Evolutionary conservation across 2,797 vertebrate genomes (phyloP).

Genomic region (Gorsachius magnificus): DNA sequence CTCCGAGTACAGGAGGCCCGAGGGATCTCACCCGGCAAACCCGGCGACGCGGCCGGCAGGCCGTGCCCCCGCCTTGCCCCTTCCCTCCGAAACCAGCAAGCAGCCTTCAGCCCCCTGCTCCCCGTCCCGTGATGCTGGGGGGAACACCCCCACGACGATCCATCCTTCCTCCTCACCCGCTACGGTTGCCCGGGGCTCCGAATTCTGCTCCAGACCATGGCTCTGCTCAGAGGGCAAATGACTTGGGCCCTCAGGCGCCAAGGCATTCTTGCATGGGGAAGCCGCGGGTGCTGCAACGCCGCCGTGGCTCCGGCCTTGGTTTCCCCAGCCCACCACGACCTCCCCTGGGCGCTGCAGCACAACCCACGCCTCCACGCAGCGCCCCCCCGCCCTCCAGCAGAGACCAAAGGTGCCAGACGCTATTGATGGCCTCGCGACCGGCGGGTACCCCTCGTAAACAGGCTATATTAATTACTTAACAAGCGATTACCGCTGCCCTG

Average conservation of each 20-base stretch:
- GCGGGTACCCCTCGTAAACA: background rate
- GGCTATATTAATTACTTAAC: background rate
- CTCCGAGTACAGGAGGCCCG: background rate
- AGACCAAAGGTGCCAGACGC: rapidly evolving
- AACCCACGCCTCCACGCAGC: rapidly evolving
- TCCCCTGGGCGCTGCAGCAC: background rate
- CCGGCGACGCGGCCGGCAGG: background rate
- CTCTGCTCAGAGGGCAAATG: background rate
- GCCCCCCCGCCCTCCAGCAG: background rate
- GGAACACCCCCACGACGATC: background rate
- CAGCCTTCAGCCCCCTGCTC: background rate
- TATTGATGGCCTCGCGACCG: background rate
- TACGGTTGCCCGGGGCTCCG: background rate
- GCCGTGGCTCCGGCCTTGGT: background rate
- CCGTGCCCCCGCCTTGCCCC: no score
- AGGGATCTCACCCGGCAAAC: background rate
- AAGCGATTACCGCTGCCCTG: background rate
- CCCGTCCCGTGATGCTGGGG: rapidly evolving
- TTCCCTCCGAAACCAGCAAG: background rate
- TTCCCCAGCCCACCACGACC: background rate
- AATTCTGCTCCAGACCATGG: background rate
- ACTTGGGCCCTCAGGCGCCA: rapidly evolving
- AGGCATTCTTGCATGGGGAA: background rate
- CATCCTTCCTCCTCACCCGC: background rate
- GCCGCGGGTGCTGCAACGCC: rapidly evolving